phyloP scores from a whole-genome alignment of 2,113 vertebrate genomes.

The Maccullochella peelii region DNA sequence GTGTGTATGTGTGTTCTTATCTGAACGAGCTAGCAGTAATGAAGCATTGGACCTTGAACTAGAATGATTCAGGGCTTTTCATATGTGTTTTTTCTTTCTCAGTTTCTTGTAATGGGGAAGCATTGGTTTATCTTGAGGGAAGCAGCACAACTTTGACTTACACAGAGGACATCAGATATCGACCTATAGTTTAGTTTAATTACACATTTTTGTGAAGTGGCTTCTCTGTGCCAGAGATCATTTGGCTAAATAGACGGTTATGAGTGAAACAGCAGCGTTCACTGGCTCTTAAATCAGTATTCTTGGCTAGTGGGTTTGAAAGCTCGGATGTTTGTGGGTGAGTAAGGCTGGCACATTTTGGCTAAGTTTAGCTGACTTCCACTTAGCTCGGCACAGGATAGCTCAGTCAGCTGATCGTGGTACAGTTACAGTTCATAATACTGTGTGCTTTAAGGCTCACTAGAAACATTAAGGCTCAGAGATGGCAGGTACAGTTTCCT shows the following conservation, averaged over 20 bases:
- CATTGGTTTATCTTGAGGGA: conserved; percentile 24
- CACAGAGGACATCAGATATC: conserved; percentile 25
- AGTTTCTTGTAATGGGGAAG: conserved; percentile 57
- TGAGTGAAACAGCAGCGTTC: background rate
- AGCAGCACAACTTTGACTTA: conserved; percentile 38
- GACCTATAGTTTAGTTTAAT: conserved; percentile 40
- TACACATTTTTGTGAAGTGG: conserved; percentile 38
- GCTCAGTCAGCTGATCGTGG: conserved; percentile 31
- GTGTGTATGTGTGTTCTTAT: conserved; percentile 31
- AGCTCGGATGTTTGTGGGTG: conserved; percentile 14
- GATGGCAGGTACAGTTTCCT: conserved; percentile 9
- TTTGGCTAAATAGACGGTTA: conserved; percentile 28
- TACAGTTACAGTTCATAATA: conserved; percentile 24
- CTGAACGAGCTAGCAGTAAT: conserved; percentile 43
- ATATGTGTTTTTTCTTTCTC: conserved; percentile 1
- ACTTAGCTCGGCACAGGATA: conserved; percentile 30
- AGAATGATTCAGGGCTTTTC: conserved; percentile 42
- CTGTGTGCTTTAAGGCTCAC: conserved; percentile 21
- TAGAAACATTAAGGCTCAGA: conserved; percentile 2
- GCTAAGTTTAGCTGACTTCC: conserved; percentile 45
- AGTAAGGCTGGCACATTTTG: conserved; percentile 33
- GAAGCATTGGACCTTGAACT: conserved; percentile 58
- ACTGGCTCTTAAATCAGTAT: conserved; percentile 8
- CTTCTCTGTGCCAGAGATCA: background rate
- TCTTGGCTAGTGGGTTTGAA: conserved; percentile 24